phyloP scores from a whole-genome alignment of 2,113 vertebrate species.

The Chamaea fasciata region DNA sequence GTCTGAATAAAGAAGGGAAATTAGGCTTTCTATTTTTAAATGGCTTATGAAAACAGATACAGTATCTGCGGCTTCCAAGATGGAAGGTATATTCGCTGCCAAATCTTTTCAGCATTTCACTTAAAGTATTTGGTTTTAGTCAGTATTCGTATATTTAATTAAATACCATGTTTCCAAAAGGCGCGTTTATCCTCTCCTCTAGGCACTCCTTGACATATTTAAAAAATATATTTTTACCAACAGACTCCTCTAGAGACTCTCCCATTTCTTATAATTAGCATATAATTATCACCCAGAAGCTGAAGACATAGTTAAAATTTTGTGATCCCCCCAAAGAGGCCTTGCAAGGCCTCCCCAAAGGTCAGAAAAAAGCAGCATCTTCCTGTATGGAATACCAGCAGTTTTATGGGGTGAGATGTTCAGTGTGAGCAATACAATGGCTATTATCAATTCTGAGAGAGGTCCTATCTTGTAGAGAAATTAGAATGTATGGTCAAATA shows the following conservation, averaged over 20 bases:
- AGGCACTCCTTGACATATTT: slow-evolving; percentile 49
- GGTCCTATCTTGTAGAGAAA: neutral
- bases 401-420: neutral
- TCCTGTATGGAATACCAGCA: neutral
- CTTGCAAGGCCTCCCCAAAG: neutral
- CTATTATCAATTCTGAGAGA: neutral
- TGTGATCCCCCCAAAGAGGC: neutral
- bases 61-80: neutral
- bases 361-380: neutral
- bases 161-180: slow-evolving; percentile 22
- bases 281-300: slow-evolving; percentile 36
- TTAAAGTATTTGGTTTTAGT: slow-evolving; percentile 22
- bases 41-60: neutral
- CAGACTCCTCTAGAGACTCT: neutral
- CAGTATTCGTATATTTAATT: slow-evolving; percentile 17
- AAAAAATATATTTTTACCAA: slow-evolving; percentile 51
- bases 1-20: neutral
- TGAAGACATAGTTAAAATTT: slow-evolving; percentile 53
- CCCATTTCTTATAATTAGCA: slow-evolving; percentile 49
- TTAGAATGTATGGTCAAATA: neutral
- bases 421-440: neutral
- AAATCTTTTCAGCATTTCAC: neutral
- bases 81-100: neutral
- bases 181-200: neutral
- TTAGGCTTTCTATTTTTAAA: slow-evolving; percentile 34